Evolutionary conservation across 2,797 vertebrate genomes (phyloP), one percentile per base, ranked within the genome.

Genomic region (Esox lucius): DNA sequence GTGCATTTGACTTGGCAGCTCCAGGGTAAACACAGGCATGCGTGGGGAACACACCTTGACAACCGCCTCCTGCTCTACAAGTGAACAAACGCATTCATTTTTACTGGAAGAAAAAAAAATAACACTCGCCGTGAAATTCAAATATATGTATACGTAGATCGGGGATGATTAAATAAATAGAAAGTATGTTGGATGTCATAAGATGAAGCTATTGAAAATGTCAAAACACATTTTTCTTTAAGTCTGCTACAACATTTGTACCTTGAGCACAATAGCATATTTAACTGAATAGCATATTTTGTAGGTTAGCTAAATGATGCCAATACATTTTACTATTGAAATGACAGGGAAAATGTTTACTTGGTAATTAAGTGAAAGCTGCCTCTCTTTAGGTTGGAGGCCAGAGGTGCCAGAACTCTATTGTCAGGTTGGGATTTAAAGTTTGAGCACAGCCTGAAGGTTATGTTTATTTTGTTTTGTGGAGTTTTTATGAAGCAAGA

Each of bases 21-120:
- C 75, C 71, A 84, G 79, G 83, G 78, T 86, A 86, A 81, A 84
- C 81, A 81, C 72, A 65, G 28, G 72, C 74, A 77, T 83, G 79
- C 83, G 84, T 81, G 76, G 75, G 64, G 83, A 74, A 80, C 73
- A 24, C 75, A 70, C 70, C 71, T 68, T 80, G 78, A 86, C 83
- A 85, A 70, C 51, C 35, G 65, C 46, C 7, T 80, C 33, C 61
- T 15, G 26, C 61, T 76, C 77, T 79, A 67, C 75, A 73, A 66
- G 78, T 56, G 75, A 75, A 79, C 26, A 64, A 75, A 66, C 68
- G 53, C 64, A 59, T 3, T 39, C 35, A 39, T 7, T 39, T 39
- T 39, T 39, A 39, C 7, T 39, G 7, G 35, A 39, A 49, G 26
- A 49, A 67, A 13, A 0, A 51, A 3, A 51, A 73, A 64, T 49